phyloP scores from a whole-genome alignment of 2,888 invertebrate genomes.

The Tachina lurida region DNA sequence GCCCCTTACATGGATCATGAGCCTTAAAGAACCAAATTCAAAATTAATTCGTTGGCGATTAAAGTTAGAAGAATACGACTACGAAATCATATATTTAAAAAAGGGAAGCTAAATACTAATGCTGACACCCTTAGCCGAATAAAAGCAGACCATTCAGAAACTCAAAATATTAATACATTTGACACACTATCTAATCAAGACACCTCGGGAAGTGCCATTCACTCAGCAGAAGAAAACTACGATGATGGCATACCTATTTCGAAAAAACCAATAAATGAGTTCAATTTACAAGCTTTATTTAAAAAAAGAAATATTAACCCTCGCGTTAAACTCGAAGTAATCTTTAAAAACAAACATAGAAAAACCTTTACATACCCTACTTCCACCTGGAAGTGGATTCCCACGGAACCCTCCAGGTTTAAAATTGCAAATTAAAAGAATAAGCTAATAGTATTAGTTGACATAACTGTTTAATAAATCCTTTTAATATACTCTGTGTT shows the following conservation, averaged over 20 bases:
- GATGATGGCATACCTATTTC: conserved; percentile 54
- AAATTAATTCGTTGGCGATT: conserved; percentile 15
- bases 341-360: conserved; percentile 37
- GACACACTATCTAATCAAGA: conserved; percentile 38
- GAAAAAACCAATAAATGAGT: conserved; percentile 64
- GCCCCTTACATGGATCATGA: conserved; percentile 14
- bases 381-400: too few species aligned
- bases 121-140: conserved; percentile 71
- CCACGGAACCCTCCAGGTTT: too few species aligned
- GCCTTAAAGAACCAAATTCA: conserved; percentile 16
- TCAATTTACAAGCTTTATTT: conserved; percentile 33
- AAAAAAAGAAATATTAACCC: conserved; percentile 12
- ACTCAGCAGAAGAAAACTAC: conserved; percentile 59
- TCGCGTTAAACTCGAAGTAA: conserved; percentile 8
- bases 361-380: conserved; percentile 13
- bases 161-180: conserved; percentile 36
- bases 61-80: neutral
- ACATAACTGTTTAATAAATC: too few species aligned
- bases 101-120: conserved; percentile 52
- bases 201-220: conserved; percentile 41
- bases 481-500: too few species aligned
- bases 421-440: too few species aligned
- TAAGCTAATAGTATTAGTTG: too few species aligned
- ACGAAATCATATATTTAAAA: conserved; percentile 19
- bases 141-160: conserved; percentile 10